Evolutionary conservation across 1,140 invertebrate genomes (phyloP).

Genomic region (Drosophila ogumai): DNA sequence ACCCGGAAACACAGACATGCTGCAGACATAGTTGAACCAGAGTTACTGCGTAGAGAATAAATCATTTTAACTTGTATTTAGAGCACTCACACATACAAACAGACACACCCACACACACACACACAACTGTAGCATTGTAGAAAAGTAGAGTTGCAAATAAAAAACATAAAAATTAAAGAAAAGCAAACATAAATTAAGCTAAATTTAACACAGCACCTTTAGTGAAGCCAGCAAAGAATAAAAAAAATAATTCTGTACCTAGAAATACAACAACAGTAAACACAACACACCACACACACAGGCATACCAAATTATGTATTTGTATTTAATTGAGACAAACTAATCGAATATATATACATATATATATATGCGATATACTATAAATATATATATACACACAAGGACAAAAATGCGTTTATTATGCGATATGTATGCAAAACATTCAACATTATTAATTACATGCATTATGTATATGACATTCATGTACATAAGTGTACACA

Average conservation of each 20-base stretch:
- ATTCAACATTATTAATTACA: conserved; percentile 59
- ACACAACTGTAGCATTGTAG: conserved; percentile 73
- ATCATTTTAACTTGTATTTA: conserved; percentile 79
- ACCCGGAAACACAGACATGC: conserved; percentile 9
- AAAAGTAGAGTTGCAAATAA: conserved; percentile 73
- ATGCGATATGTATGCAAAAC: conserved; percentile 61
- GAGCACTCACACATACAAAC: conserved; percentile 58
- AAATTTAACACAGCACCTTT: conserved; percentile 70
- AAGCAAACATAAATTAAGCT: conserved; percentile 71
- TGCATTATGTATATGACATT: conserved; percentile 79
- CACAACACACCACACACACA: conserved; percentile 27
- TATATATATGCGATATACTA: conserved; percentile 53
- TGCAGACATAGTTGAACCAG: conserved; percentile 56
- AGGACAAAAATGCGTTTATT: conserved; percentile 66
- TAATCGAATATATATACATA: conserved; percentile 64
- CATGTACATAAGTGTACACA: conserved; percentile 60
- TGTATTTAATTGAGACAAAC: conserved; percentile 60
- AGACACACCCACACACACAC: conserved; percentile 20
- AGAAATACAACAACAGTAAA: conserved; percentile 63
- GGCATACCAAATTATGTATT: conserved; percentile 55
- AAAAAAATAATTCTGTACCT: conserved; percentile 68
- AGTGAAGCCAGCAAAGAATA: conserved; percentile 62
- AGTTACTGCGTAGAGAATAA: conserved; percentile 74
- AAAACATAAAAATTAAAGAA: conserved; percentile 57
- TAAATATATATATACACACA: conserved; percentile 57